Evolutionary conservation across 1,140 invertebrate species (phyloP).

Genomic region (Rhopalosiphum maidis): DNA sequence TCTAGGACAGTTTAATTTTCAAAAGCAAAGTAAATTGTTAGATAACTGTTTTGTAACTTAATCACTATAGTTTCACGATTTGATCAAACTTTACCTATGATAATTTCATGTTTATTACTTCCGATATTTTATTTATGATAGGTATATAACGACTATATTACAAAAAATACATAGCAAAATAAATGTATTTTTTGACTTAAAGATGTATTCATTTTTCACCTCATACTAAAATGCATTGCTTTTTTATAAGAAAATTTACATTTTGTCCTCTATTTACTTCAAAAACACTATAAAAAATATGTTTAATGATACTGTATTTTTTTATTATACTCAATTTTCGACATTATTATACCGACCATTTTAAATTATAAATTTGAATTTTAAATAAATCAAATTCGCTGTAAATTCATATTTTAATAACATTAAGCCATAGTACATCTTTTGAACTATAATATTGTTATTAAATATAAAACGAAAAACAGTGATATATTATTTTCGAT

Average conservation of each 20-base stretch:
- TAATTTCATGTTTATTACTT: neutral
- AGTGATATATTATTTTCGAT: neutral
- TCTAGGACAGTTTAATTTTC: neutral
- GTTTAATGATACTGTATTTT: neutral
- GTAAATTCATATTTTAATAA: neutral
- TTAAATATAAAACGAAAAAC: neutral
- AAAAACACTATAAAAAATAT: constrained; percentile 15
- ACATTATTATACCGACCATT: neutral
- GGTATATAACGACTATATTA: neutral
- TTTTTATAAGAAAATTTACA: constrained; percentile 9
- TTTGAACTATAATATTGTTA: neutral
- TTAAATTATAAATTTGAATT: neutral
- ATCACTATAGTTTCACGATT: neutral
- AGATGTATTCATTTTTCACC: neutral
- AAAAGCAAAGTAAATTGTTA: neutral
- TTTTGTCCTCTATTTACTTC: neutral
- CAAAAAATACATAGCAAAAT: neutral
- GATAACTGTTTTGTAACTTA: neutral
- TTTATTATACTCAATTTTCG: neutral
- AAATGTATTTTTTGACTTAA: neutral
- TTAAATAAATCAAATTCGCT: neutral
- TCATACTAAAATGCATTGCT: neutral
- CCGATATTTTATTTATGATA: neutral
- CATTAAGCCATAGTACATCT: neutral
- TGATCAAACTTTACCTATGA: neutral